phyloP scores from a whole-genome alignment of 2,888 invertebrate genomes.

The Bugulina stolonifera region DNA sequence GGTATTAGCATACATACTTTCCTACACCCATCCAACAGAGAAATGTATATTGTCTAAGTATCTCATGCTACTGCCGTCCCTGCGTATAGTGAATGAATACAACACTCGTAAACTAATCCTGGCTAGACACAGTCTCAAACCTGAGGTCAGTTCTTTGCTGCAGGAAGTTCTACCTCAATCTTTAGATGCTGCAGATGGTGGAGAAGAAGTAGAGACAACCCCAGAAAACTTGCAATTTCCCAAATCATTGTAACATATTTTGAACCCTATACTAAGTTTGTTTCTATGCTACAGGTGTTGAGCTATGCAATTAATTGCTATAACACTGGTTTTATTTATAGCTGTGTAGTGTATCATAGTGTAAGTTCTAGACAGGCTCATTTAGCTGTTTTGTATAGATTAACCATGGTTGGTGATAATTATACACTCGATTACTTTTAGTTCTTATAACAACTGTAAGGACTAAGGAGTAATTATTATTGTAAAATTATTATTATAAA shows the following conservation, averaged over 20 bases:
- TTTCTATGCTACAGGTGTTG: too few relatives aligned
- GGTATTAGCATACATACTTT: background rate
- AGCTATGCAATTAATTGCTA: too few relatives aligned
- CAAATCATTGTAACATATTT: background rate
- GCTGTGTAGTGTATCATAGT: too few relatives aligned
- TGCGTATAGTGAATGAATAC: background rate
- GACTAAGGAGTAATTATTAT: too few relatives aligned
- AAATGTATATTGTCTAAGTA: background rate
- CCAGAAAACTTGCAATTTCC: background rate
- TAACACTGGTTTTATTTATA: too few relatives aligned
- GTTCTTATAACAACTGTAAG: too few relatives aligned
- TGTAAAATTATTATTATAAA: too few relatives aligned
- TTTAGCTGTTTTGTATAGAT: too few relatives aligned
- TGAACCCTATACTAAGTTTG: too few relatives aligned
- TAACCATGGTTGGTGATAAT: too few relatives aligned
- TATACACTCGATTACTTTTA: too few relatives aligned
- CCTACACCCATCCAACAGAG: background rate
- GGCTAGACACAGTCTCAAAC: background rate
- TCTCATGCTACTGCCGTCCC: background rate
- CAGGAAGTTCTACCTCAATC: background rate
- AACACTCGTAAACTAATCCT: background rate
- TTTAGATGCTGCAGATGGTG: background rate
- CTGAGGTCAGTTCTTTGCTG: background rate
- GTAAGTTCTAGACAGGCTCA: too few relatives aligned
- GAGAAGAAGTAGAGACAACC: background rate